phyloP scores from a whole-genome alignment of 1,140 invertebrate species.

The Aphidius gifuensis region DNA sequence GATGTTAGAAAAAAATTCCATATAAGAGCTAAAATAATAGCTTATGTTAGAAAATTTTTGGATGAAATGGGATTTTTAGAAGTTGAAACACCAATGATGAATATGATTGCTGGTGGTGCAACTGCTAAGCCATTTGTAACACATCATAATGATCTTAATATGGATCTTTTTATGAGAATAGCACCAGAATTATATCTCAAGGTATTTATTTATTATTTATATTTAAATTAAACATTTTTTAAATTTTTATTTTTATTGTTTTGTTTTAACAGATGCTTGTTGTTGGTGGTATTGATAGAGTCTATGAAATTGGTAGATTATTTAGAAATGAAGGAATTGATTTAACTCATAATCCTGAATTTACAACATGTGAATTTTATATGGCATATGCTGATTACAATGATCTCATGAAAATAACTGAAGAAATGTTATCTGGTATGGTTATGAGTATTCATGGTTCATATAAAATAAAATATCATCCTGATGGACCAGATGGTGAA shows the following conservation, averaged over 20 bases:
- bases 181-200: constrained; percentile 98
- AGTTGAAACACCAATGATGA: constrained; percentile 99
- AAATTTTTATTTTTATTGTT: constrained; percentile 10
- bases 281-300: constrained; percentile 94
- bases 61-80: constrained; percentile 94
- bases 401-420: constrained; percentile 91
- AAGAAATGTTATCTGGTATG: constrained; percentile 86
- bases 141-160: constrained; percentile 97
- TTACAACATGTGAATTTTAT: constrained; percentile 99
- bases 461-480: constrained; percentile 88
- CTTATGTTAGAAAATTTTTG: constrained; percentile 87
- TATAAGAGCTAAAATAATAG: constrained; percentile 85
- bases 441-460: constrained; percentile 69
- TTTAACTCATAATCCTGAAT: constrained; percentile 98
- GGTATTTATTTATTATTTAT: constrained; percentile 44
- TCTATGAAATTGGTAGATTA: constrained; percentile 97
- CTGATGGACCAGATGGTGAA: constrained; percentile 82
- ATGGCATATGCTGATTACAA: constrained; percentile 99
- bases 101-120: constrained; percentile 97
- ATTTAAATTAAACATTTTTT: constrained; percentile 5
- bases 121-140: constrained; percentile 98
- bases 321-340: constrained; percentile 99
- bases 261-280: constrained; percentile 76
- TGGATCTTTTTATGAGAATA: constrained; percentile 96
- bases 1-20: constrained; percentile 84